Conservation (phyloP, 2,113 vertebrate species). For the Notiomystis cincta region DNA sequence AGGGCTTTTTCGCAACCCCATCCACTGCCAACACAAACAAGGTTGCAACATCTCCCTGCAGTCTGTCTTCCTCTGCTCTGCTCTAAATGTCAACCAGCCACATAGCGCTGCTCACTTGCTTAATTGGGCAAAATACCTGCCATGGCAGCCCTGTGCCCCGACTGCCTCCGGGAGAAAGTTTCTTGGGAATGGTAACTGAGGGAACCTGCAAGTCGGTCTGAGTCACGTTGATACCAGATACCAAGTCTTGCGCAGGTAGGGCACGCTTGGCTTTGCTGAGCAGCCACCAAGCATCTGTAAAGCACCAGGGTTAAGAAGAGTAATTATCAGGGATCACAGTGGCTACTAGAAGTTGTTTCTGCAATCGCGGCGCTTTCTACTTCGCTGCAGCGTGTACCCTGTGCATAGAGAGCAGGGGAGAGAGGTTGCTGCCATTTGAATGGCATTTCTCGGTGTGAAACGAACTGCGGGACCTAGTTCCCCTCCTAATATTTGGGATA, state of each 20-base stretch:
- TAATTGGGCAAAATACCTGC: neutral
- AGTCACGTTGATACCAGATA: neutral
- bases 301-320: neutral
- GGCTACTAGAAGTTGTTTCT: neutral
- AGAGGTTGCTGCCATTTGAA: neutral
- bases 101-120: neutral
- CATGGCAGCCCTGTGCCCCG: neutral
- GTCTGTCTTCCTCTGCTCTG: neutral
- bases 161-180: conserved; percentile 14
- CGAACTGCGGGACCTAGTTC: neutral
- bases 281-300: neutral
- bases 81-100: neutral
- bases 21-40: conserved; percentile 34
- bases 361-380: neutral
- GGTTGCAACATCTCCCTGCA: conserved; percentile 24
- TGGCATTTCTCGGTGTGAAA: neutral
- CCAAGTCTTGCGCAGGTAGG: neutral
- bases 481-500: neutral
- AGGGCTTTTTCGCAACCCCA: conserved; percentile 44
- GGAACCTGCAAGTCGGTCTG: neutral
- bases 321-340: neutral
- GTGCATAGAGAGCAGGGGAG: neutral
- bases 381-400: accelerated
- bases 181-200: neutral
- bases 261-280: neutral